A percentile compares a stretch with the other conserved stretches of the same genome.
phyloP scores from a whole-genome alignment of 2,888 invertebrate genomes.

The Euclidia mi region DNA sequence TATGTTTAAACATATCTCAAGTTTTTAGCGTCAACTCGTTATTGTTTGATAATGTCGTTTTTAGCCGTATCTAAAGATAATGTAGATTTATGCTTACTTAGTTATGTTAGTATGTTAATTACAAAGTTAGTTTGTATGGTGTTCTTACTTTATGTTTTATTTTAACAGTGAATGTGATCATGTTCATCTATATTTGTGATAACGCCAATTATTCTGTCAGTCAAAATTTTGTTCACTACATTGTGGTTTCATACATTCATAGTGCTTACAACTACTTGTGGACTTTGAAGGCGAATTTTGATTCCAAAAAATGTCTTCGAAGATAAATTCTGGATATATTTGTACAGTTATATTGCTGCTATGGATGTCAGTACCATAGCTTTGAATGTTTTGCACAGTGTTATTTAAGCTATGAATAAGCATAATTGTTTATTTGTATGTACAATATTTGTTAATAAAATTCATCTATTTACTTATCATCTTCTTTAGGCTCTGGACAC shows the following conservation, averaged over 20 bases:
- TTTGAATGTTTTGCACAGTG: slow-evolving; percentile 19
- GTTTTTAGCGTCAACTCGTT: no score
- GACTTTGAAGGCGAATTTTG: slow-evolving; percentile 34
- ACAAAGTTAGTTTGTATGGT: slow-evolving; percentile 37
- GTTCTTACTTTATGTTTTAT: slow-evolving; percentile 43
- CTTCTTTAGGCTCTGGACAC: no score
- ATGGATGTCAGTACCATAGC: slow-evolving; percentile 42
- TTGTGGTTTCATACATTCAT: slow-evolving; percentile 65
- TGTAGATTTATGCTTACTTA: slow-evolving; percentile 51
- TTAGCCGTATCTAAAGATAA: slow-evolving; percentile 50
- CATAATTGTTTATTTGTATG: no score
- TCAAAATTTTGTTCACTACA: slow-evolving; percentile 55
- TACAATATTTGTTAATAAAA: no score
- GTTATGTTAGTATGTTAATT: slow-evolving; percentile 57
- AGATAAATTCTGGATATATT: slow-evolving; percentile 33
- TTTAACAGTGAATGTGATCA: slow-evolving; percentile 56
- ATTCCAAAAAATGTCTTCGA: slow-evolving; percentile 41
- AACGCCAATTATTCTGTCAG: slow-evolving; percentile 57
- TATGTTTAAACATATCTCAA: no score
- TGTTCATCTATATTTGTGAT: slow-evolving; percentile 56
- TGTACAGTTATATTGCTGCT: slow-evolving; percentile 34
- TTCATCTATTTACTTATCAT: no score
- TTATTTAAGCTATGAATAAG: slow-evolving; percentile 44
- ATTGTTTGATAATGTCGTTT: slow-evolving; percentile 60
- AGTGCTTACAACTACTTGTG: slow-evolving; percentile 68